Percentiles rank a stretch among this genome's conserved stretches.
These are phyloP conservation scores for Dryobates pubescens DNA, from an alignment of 2,797 vertebrate species.

Conservation along the genomic window DNA sequence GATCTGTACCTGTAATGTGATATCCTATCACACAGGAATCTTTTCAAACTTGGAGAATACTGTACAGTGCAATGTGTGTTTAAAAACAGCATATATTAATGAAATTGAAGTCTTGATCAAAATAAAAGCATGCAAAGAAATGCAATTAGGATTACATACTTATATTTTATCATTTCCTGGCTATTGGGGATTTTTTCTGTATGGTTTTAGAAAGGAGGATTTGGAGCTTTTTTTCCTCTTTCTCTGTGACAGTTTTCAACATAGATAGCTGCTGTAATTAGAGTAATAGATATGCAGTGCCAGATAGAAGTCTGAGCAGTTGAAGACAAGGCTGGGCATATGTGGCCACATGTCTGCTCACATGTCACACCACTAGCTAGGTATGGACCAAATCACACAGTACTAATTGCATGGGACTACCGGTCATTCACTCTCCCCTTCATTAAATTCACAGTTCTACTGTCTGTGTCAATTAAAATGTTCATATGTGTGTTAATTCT, in stretches of 20 bases:
- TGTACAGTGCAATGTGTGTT: background rate
- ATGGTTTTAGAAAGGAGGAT: background rate
- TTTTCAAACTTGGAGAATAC: background rate
- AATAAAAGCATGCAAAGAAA: background rate
- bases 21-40: background rate
- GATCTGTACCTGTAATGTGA: background rate
- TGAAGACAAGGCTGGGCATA: background rate
- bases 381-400: background rate
- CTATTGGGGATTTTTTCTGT: background rate
- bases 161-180: background rate
- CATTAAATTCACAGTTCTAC: background rate
- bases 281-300: background rate
- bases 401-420: background rate
- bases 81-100: background rate
- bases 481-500: background rate
- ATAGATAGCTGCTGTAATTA: background rate
- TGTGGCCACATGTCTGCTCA: background rate
- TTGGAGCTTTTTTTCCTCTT: accelerated
- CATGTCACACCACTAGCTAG: background rate
- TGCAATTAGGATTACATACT: background rate
- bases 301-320: background rate
- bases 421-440: background rate
- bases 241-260: background rate
- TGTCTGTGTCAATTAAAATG: background rate
- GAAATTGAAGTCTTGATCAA: background rate